Evolutionary conservation across 2,113 vertebrate genomes (phyloP).

Genomic region (Glaucidium brasilianum): DNA sequence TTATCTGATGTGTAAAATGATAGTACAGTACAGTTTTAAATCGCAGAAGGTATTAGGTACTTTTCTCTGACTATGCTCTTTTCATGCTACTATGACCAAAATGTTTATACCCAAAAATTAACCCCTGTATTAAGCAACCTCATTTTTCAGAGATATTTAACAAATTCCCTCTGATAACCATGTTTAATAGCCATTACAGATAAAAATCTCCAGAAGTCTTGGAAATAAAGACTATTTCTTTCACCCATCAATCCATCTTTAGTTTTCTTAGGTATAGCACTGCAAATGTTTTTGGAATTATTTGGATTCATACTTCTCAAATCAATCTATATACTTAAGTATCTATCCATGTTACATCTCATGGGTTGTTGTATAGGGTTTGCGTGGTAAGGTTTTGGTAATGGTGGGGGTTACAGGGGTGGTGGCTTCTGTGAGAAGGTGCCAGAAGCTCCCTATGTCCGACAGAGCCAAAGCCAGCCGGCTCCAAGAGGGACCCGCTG

Average conservation of each 20-base stretch:
- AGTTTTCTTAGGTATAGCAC: neutral
- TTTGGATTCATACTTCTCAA: neutral
- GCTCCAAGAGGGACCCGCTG: too few relatives aligned
- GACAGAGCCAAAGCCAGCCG: neutral
- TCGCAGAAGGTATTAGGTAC: neutral
- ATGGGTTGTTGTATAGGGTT: neutral
- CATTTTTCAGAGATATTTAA: neutral
- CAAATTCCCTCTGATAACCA: neutral
- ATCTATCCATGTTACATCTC: neutral
- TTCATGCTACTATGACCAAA: neutral
- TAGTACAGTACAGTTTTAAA: neutral
- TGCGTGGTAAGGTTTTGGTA: neutral
- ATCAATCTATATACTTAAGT: neutral
- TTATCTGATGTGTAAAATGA: neutral
- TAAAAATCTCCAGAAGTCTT: neutral
- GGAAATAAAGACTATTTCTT: neutral
- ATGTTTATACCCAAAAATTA: neutral
- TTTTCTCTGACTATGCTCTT: neutral
- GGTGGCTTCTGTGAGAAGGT: too few relatives aligned
- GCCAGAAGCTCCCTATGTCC: neutral
- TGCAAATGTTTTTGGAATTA: neutral
- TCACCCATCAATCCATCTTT: neutral
- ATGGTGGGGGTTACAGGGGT: too few relatives aligned
- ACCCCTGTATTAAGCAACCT: neutral
- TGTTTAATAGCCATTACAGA: neutral